Base-by-base conservation (phyloP, 1,140 invertebrate genomes). In the Adoxophyes honmai region DNA sequence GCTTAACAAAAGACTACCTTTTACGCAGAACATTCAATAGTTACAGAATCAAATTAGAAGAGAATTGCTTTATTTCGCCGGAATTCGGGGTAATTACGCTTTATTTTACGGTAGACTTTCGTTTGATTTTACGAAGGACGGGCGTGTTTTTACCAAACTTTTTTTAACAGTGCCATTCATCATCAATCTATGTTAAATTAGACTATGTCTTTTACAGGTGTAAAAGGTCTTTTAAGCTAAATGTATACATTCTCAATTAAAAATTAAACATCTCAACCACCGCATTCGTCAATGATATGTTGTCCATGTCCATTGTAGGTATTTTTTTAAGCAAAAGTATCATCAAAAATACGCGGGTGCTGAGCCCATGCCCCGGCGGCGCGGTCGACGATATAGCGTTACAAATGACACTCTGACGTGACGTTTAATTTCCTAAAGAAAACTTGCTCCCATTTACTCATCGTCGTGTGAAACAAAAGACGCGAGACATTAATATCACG, bases 361-460 rank as follows among this genome's bases (percentile, higher is more conserved):
- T 38, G 10, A 15, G 14, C 16, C n/a, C 15, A 10, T 18, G 38
- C 8, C 38, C 8, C 38, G 0, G 18, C 9, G 33, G 4, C 10
- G 1, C 38, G 11, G 10, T 9, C 38, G 16, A 18, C 21, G 38
- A n/a, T 42, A 42, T 28, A 48, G 18, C 18, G 21, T 14, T 11
- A 48, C 42, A 48, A 48, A 48, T 48, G 42, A 48, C n/a, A n/a
- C 10, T 33, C 18, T 48, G 42, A 48, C 42, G 42, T 48, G 42
- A 48, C 42, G 18, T 48, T 14, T 48, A 48, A 48, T 48, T 48
- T 33, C 42, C 42, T 28, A 48, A 48, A 48, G 42, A 48, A 48
- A 48, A 48, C 42, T 48, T 48, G 15, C 8, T 48, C n/a, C 42
- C 42, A 48, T 48, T 48, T 13, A n/a, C 42, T 48, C 42, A 10